These are phyloP conservation scores for Antidorcas marsupialis DNA, from an alignment of 2,113 vertebrate species.

Conservation along the genomic window DNA sequence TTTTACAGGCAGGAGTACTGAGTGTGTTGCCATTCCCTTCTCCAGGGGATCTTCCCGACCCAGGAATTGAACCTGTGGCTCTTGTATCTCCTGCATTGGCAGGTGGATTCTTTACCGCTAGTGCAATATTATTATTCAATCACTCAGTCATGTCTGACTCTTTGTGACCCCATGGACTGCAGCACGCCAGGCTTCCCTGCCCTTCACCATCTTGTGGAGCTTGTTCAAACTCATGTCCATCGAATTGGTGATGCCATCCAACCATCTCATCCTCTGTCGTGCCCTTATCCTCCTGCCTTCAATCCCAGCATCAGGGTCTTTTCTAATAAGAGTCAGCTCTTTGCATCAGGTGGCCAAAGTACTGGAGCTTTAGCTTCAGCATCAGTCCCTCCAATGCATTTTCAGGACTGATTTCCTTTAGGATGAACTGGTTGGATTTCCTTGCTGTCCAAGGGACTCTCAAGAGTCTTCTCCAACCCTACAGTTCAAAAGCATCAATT, in stretches of 20 bases:
- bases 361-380: neutral
- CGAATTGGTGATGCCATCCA: neutral
- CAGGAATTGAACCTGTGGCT: neutral
- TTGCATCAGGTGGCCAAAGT: neutral
- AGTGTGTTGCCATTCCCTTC: neutral
- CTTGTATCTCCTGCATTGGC: neutral
- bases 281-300: neutral
- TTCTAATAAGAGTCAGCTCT: neutral
- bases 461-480: neutral
- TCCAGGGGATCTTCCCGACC: neutral
- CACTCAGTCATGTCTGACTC: neutral
- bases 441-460: neutral
- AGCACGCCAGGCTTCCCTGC: neutral
- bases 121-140: neutral
- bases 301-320: neutral
- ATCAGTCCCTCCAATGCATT: neutral
- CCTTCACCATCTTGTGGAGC: neutral
- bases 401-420: neutral
- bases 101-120: neutral
- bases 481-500: neutral
- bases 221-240: neutral
- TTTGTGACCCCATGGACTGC: neutral
- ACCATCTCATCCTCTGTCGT: neutral
- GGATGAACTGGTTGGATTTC: neutral
- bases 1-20: neutral